Conservation (phyloP, 2,888 invertebrate genomes). For the Drosophila nr. fundita region DNA sequence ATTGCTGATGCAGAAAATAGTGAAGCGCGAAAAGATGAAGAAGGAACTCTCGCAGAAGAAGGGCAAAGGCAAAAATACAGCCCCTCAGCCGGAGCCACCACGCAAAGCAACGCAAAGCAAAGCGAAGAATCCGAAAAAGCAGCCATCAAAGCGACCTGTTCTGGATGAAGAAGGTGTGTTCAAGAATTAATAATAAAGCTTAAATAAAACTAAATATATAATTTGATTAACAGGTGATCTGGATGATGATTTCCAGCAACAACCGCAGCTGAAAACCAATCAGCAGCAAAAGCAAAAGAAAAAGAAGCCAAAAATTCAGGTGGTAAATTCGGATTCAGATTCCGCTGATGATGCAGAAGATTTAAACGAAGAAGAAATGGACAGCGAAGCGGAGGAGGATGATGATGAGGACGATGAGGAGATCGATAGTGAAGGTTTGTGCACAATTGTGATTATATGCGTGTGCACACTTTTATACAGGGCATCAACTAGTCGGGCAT, state of each 20-base stretch:
- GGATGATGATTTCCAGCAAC: constrained; percentile 74
- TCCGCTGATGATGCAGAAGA: constrained; percentile 37
- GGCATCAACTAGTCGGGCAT: neutral
- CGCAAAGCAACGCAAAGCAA: constrained; percentile 42
- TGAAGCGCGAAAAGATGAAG: constrained; percentile 90
- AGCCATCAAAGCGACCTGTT: constrained; percentile 39
- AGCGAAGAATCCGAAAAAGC: constrained; percentile 39
- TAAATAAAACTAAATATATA: neutral
- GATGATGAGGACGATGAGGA: constrained; percentile 33
- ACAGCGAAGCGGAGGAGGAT: constrained; percentile 36
- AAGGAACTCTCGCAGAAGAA: constrained; percentile 88
- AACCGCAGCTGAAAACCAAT: constrained; percentile 60
- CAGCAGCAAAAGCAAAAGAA: constrained; percentile 65
- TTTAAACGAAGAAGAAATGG: constrained; percentile 10
- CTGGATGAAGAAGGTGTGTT: constrained; percentile 54
- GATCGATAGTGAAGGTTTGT: constrained; percentile 35
- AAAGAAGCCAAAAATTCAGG: constrained; percentile 68
- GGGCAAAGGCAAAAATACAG: constrained; percentile 81
- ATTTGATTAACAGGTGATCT: constrained; percentile 61
- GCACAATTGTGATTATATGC: neutral
- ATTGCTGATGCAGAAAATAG: constrained; percentile 91
- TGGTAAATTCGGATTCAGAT: constrained; percentile 71
- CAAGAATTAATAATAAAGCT: neutral
- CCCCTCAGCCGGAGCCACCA: constrained; percentile 1
- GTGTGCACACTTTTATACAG: neutral